Percentiles rank a stretch among this genome's conserved stretches.
phyloP scores from a whole-genome alignment of 2,797 vertebrate genomes.

The Catamblyrhynchus diadema region DNA sequence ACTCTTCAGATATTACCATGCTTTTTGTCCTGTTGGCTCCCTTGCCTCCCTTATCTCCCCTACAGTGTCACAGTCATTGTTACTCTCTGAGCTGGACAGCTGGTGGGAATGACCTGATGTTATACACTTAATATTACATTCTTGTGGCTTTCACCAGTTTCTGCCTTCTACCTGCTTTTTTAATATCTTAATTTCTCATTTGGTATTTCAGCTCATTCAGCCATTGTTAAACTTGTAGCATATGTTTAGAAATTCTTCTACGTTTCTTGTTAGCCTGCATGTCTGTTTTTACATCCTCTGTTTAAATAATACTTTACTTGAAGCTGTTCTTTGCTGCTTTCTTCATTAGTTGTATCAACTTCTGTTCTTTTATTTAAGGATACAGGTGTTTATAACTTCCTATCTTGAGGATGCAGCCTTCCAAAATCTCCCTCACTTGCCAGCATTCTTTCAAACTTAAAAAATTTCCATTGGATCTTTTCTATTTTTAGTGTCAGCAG shows the following conservation, averaged over 20 bases:
- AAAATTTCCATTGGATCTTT: not conserved
- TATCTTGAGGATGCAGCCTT: not conserved
- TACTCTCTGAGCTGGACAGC: not conserved
- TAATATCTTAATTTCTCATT: not conserved
- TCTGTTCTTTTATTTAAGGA: not conserved
- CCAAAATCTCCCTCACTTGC: not conserved
- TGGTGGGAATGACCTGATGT: not conserved
- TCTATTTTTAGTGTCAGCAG: not conserved
- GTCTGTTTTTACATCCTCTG: not conserved
- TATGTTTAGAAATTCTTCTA: not conserved
- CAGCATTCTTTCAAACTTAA: constrained; percentile 8
- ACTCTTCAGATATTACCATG: not conserved
- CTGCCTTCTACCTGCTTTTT: not conserved
- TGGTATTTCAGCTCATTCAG: not conserved
- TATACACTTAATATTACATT: not conserved
- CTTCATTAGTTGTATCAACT: not conserved
- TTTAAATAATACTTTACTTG: not conserved
- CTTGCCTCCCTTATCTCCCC: not conserved
- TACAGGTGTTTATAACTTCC: not conserved
- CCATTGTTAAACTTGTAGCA: not conserved
- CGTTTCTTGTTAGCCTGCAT: not conserved
- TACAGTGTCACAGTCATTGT: not conserved
- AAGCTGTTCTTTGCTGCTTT: not conserved
- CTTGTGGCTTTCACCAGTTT: not conserved
- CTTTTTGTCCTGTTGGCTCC: not conserved